Conservation (phyloP, 2,797 vertebrate genomes). For the Notolepis coatsorum region DNA sequence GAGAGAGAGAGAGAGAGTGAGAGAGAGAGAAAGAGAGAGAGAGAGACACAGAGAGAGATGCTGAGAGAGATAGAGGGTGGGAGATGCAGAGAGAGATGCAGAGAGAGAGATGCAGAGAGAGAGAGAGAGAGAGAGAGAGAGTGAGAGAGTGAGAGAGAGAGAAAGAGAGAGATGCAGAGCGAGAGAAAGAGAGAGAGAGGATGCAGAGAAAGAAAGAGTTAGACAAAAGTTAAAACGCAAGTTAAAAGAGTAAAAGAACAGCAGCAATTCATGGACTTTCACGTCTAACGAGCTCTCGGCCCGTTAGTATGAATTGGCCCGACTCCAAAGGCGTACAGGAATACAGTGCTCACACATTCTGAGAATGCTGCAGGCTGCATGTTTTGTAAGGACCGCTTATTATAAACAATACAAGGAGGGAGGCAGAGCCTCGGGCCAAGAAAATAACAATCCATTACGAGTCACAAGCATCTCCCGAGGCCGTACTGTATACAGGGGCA, state of each 20-base stretch:
- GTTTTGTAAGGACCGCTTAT: constrained; percentile 4
- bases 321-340: constrained; percentile 10
- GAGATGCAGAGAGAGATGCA: constrained; percentile 11
- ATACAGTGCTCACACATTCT: background rate
- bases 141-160: constrained; percentile 48
- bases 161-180: constrained; percentile 48
- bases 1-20: background rate
- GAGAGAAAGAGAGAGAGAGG: constrained; percentile 50
- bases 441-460: constrained; percentile 6
- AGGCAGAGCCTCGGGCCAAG: background rate
- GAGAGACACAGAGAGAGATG: constrained; percentile 19
- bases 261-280: constrained; percentile 16
- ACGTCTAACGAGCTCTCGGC: background rate
- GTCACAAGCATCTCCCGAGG: background rate
- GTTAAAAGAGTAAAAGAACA: constrained; percentile 24
- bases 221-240: constrained; percentile 46
- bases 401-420: constrained; percentile 17
- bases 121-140: background rate
- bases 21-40: constrained; percentile 21
- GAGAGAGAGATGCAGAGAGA: constrained; percentile 1
- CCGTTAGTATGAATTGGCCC: constrained; percentile 14
- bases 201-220: constrained; percentile 45
- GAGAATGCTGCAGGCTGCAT: background rate
- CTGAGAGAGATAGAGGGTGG: constrained; percentile 17
- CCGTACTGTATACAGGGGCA: background rate